Evolutionary conservation across 2,797 vertebrate species (phyloP).

Genomic region (Phoebastria nigripes): DNA sequence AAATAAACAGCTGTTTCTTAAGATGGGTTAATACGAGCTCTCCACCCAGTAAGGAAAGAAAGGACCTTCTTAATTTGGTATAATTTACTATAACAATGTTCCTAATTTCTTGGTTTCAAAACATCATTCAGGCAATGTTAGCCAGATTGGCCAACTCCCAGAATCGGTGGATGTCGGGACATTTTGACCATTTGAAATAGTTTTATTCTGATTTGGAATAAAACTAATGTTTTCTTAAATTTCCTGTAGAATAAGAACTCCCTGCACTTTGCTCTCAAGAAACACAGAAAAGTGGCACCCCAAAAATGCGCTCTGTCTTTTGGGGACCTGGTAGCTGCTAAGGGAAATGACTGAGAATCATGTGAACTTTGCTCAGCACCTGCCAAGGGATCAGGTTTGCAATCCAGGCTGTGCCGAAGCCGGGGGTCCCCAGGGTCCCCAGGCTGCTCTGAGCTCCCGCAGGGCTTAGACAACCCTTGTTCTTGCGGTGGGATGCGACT

Average conservation of each 20-base stretch:
- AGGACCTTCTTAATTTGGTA: background rate
- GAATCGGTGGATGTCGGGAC: background rate
- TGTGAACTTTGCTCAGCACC: background rate
- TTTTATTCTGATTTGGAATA: background rate
- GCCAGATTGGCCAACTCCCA: background rate
- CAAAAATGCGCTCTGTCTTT: background rate
- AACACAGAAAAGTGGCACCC: background rate
- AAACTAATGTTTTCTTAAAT: background rate
- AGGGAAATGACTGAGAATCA: background rate
- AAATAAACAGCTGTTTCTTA: background rate
- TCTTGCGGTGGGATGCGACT: fast-evolving
- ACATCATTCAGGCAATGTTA: background rate
- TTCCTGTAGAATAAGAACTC: background rate
- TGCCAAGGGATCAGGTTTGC: background rate
- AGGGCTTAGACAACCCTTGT: background rate
- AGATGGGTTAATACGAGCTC: background rate
- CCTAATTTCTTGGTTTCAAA: background rate
- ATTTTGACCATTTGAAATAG: background rate
- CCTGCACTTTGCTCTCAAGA: background rate
- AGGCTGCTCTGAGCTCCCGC: background rate
- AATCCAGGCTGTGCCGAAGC: background rate
- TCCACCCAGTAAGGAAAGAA: background rate
- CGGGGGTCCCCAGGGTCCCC: background rate
- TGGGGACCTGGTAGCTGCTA: background rate
- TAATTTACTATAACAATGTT: background rate